Evolutionary conservation across 2,113 vertebrate genomes (phyloP).

Genomic region (Pelecanus crispus): DNA sequence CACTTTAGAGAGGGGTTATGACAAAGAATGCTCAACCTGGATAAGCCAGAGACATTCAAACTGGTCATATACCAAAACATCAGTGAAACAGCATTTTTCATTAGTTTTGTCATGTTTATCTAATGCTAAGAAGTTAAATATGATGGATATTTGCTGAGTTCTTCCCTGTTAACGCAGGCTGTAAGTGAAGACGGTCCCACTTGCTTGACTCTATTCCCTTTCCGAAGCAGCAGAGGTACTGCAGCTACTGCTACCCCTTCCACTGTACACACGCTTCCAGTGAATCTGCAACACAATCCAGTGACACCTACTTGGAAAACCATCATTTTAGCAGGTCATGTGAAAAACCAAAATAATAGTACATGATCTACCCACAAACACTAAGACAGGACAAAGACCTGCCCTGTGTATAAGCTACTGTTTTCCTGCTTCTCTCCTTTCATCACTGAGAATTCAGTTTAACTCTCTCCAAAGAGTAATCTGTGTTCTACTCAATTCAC

Average conservation of each 20-base stretch:
- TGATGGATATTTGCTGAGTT: background rate
- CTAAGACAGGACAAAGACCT: background rate
- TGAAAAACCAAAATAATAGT: background rate
- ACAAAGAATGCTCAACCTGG: background rate
- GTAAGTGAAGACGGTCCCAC: background rate
- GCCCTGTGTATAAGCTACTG: background rate
- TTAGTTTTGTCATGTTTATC: background rate
- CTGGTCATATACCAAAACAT: background rate
- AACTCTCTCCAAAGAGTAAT: background rate
- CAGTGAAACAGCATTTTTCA: background rate
- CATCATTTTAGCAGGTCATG: background rate
- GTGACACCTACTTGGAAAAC: background rate
- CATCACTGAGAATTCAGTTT: background rate
- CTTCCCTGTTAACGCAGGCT: background rate
- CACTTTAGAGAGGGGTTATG: background rate
- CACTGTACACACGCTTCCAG: background rate
- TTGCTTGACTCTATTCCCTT: background rate
- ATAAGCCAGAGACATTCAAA: background rate
- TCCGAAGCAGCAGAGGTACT: background rate
- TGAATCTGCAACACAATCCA: background rate
- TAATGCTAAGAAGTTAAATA: background rate
- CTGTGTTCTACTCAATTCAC: background rate
- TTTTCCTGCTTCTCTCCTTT: background rate
- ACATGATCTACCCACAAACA: background rate
- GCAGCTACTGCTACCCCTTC: background rate